Base-by-base conservation (phyloP, 30 jellyfish, hydroid and myxozoan species). In the Sanderia malayensis region DNA sequence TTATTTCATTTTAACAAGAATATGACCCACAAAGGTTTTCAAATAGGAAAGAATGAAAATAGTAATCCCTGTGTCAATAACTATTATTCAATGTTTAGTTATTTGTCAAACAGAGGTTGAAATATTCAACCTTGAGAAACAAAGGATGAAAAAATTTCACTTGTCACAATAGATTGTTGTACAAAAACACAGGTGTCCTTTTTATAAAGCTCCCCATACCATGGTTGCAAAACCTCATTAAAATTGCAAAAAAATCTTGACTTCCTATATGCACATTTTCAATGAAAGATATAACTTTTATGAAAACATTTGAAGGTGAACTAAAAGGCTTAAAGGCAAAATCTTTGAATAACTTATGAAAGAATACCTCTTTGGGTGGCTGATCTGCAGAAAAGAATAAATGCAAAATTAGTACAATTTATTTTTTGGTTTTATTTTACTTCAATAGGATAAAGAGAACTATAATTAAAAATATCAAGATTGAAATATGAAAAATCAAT, bases 341-440 rank as follows among this genome's bases (percentile, higher is more conserved):
- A 33, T 10, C 37, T 21, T 28, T 2, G 25, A 61, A 61, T 21
- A 23, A 6, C 19, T 27, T 13, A 11, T 18, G 9, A 24, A 31
- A 0, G 2, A 70, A 18, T 83, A 89, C 97, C 95, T 89, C 97
- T 70, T 89, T 89, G 45, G 97, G 97, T 33, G 97, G 97, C 32
- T 82, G 96, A 83, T 73, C 97, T 89, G 66, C 6, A 82, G 69
- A 37, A 24, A n/a, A 18, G 34, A 22, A 61, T n/a, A n/a, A n/a
- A n/a, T n/a, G n/a, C n/a, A n/a, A n/a, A n/a, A n/a, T n/a, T n/a
- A n/a, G n/a, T n/a, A n/a, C n/a, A n/a, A n/a, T n/a, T n/a, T n/a
- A n/a, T n/a, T n/a, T n/a, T n/a, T n/a, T n/a, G n/a, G n/a, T n/a
- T n/a, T n/a, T n/a, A n/a, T n/a, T n/a, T n/a, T n/a, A n/a, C n/a